Percentiles rank a stretch among this genome's conserved stretches.
These are phyloP conservation scores for Homalodisca vitripennis DNA, from an alignment of 1,140 invertebrate genomes.

Conservation along the genomic window DNA sequence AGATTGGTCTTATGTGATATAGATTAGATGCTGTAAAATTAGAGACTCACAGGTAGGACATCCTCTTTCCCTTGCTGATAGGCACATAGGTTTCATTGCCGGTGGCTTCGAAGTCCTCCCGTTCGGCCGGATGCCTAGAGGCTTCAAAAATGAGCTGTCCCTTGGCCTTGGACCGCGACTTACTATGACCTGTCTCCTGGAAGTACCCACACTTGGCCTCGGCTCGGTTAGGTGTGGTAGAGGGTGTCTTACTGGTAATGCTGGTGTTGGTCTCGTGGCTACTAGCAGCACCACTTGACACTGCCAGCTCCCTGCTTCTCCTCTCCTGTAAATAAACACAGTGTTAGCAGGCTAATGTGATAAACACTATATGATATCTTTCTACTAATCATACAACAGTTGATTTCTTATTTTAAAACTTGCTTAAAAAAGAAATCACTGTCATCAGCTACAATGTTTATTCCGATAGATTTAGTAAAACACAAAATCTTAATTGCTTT, in stretches of 20 bases:
- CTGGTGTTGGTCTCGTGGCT: slow-evolving; percentile 20
- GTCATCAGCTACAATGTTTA: too few relatives aligned
- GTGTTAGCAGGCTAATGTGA: not conserved
- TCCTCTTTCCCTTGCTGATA: slow-evolving; percentile 55
- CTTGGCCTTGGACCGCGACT: slow-evolving; percentile 37
- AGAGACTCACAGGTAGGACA: slow-evolving; percentile 40
- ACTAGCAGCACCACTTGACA: slow-evolving; percentile 27
- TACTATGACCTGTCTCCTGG: not conserved
- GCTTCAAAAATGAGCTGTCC: slow-evolving; percentile 57
- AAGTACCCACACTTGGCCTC: too few relatives aligned
- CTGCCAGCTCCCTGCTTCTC: slow-evolving; percentile 18
- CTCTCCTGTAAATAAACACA: slow-evolving; percentile 29
- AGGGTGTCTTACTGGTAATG: not conserved
- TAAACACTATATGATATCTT: not conserved
- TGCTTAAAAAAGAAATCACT: too few relatives aligned
- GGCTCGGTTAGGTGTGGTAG: not conserved
- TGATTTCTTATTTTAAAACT: too few relatives aligned
- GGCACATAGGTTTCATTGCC: slow-evolving; percentile 59
- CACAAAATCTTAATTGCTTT: too few relatives aligned
- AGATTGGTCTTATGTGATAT: too few relatives aligned
- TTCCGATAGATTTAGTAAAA: too few relatives aligned
- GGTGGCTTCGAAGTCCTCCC: slow-evolving; percentile 67
- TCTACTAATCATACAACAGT: too few relatives aligned
- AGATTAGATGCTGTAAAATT: too few relatives aligned
- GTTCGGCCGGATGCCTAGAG: slow-evolving; percentile 61